Percentiles rank a stretch among this genome's conserved stretches.
Evolutionary conservation across 2,888 invertebrate species (phyloP).

Genomic region (Eupsilia transversa): DNA sequence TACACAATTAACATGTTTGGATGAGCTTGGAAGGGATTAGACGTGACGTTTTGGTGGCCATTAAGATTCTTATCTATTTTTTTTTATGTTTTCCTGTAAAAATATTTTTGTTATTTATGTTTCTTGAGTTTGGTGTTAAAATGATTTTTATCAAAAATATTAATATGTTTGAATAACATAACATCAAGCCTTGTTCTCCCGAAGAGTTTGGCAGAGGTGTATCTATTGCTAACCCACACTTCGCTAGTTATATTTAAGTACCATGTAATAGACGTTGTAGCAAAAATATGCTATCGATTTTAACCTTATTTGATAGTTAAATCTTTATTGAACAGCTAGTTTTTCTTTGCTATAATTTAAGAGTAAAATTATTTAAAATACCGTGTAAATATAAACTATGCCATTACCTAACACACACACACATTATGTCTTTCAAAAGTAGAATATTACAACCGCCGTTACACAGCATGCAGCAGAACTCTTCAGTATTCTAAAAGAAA

Average conservation of each 20-base stretch:
- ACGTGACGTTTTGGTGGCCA: constrained; percentile 44
- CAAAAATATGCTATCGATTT: neutral
- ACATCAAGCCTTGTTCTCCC: too few relatives aligned
- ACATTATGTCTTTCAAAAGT: neutral
- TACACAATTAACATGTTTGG: constrained; percentile 75
- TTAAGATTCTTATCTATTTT: neutral
- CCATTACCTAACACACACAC: neutral
- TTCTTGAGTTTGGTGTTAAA: neutral
- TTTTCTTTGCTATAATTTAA: neutral
- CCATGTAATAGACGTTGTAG: too few relatives aligned
- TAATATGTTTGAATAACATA: neutral
- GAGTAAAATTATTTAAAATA: neutral
- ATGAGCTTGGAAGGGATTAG: constrained; percentile 72
- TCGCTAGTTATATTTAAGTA: too few relatives aligned
- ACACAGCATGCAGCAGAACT: neutral
- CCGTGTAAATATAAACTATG: too few relatives aligned
- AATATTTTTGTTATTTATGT: neutral
- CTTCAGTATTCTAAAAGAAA: constrained; percentile 22
- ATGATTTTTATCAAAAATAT: neutral
- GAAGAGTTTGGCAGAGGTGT: too few relatives aligned
- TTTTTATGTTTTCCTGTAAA: neutral
- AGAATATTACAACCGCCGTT: neutral
- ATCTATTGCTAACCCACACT: too few relatives aligned
- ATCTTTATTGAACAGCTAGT: neutral
- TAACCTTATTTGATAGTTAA: too few relatives aligned